These are phyloP conservation scores for Nebria brevicollis DNA, from an alignment of 2,888 invertebrate genomes.

Conservation along the genomic window DNA sequence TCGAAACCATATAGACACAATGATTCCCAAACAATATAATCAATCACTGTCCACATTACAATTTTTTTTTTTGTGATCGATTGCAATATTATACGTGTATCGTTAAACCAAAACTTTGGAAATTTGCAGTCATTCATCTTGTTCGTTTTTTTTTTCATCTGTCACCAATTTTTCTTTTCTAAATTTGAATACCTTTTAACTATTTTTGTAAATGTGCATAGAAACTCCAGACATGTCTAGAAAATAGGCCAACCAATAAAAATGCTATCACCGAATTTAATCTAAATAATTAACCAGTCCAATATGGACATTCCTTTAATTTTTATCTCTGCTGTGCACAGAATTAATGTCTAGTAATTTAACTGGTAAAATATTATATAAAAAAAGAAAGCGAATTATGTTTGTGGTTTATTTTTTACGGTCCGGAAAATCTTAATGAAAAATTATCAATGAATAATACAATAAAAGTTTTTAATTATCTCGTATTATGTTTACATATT, in stretches of 20 bases:
- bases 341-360: background rate
- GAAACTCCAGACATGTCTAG: background rate
- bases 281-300: background rate
- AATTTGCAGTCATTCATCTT: background rate
- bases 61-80: background rate
- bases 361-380: background rate
- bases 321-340: background rate
- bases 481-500: no score
- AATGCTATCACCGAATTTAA: background rate
- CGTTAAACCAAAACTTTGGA: background rate
- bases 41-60: background rate
- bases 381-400: background rate
- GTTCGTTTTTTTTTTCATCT: background rate
- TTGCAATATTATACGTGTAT: background rate
- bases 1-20: background rate
- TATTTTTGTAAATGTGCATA: background rate
- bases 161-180: background rate
- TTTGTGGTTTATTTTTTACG: background rate
- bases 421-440: background rate
- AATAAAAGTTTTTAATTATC: no score
- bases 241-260: background rate
- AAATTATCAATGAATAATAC: background rate
- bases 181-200: background rate
- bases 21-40: background rate
- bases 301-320: background rate